phyloP scores from a whole-genome alignment of 2,888 invertebrate species.

The Napeogenes inachia region DNA sequence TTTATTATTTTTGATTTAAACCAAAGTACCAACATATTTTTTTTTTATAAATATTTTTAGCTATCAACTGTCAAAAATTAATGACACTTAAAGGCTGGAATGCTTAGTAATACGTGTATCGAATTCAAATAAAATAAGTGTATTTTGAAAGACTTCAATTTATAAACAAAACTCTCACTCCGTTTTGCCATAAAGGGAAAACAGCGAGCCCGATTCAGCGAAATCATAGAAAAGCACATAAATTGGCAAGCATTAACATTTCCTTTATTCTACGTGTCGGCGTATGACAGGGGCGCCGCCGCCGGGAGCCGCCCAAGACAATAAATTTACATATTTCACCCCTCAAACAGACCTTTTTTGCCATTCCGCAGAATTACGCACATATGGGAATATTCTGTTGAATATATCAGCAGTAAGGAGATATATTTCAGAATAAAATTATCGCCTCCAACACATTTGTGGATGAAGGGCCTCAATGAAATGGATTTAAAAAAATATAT shows the following conservation, averaged over 20 bases:
- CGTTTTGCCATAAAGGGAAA: conserved; percentile 63
- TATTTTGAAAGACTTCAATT: conserved; percentile 50
- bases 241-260: conserved; percentile 77
- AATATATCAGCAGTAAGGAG: conserved; percentile 76
- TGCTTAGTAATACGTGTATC: not conserved
- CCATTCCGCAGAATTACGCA: conserved; percentile 78
- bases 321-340: conserved; percentile 79
- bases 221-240: conserved; percentile 78
- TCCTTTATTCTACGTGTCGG: conserved; percentile 77
- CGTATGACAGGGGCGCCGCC: conserved; percentile 72
- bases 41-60: not conserved
- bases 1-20: conserved; percentile 6
- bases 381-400: conserved; percentile 78
- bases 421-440: conserved; percentile 77
- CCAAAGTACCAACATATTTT: not conserved
- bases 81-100: not conserved
- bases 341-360: conserved; percentile 78
- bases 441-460: conserved; percentile 71
- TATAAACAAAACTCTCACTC: conserved; percentile 54
- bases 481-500: conserved; percentile 15
- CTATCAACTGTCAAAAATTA: too few relatives aligned
- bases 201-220: conserved; percentile 69
- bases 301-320: conserved; percentile 73
- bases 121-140: conserved; percentile 20
- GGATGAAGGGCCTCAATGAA: conserved; percentile 53